phyloP scores from a whole-genome alignment of 2,888 invertebrate genomes.

The Amiota mariae region DNA sequence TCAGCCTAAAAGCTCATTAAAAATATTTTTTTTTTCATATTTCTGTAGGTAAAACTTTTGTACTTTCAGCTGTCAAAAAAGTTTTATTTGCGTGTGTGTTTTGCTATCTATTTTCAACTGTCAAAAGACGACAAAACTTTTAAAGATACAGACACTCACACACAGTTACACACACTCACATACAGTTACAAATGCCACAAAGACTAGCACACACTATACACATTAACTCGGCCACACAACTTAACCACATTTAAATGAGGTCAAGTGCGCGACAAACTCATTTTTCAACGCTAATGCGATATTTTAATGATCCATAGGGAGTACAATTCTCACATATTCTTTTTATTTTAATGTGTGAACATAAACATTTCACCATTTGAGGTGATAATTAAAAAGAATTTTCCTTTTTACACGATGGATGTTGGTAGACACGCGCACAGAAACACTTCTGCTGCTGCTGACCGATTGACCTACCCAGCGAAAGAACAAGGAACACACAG shows the following conservation, averaged over 20 bases:
- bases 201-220: background rate
- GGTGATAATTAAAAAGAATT: constrained; percentile 1
- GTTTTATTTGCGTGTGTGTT: constrained; percentile 3
- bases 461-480: constrained; percentile 57
- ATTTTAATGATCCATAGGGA: constrained; percentile 50
- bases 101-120: constrained; percentile 24
- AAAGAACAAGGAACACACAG: constrained; percentile 42
- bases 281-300: constrained; percentile 47
- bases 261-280: constrained; percentile 54
- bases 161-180: constrained; percentile 1
- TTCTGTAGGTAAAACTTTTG: constrained; percentile 17
- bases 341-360: constrained; percentile 32
- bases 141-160: background rate
- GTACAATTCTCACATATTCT: constrained; percentile 42
- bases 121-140: background rate
- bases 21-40: background rate
- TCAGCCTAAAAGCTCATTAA: constrained; percentile 11
- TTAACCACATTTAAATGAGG: constrained; percentile 47
- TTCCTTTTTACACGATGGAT: background rate
- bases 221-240: background rate
- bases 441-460: constrained; percentile 41
- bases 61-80: constrained; percentile 3
- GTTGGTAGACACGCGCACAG: background rate
- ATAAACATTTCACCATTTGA: background rate
- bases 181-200: background rate